Evolutionary conservation across 2,797 vertebrate genomes (phyloP).

Genomic region (Alca torda): DNA sequence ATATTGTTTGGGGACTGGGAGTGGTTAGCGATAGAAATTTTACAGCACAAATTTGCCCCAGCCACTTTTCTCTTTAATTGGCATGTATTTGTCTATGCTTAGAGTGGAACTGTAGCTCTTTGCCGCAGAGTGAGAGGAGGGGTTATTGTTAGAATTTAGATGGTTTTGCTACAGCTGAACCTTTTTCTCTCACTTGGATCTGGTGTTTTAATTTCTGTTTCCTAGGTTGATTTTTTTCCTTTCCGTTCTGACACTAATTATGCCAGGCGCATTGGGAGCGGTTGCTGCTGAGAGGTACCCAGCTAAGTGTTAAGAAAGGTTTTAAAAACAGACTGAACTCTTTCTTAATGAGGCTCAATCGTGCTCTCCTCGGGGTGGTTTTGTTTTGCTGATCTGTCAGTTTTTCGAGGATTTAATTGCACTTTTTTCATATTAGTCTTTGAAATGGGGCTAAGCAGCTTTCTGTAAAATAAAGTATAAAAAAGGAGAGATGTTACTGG

Average conservation of each 20-base stretch:
- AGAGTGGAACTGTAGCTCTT: not conserved
- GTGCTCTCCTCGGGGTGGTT: conserved; percentile 78
- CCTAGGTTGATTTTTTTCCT: conserved; percentile 68
- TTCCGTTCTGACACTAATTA: conserved; percentile 78
- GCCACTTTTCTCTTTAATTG: conserved; percentile 1
- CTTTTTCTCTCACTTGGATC: conserved; percentile 29
- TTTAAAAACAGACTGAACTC: conserved; percentile 81
- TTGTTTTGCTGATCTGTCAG: conserved; percentile 82
- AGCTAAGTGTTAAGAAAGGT: conserved; percentile 79
- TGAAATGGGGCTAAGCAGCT: conserved; percentile 73
- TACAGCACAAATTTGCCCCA: conserved; percentile 27
- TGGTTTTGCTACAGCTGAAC: conserved; percentile 36
- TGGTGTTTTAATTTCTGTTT: conserved; percentile 73
- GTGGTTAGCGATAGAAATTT: conserved; percentile 25
- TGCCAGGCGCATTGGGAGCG: conserved; percentile 68
- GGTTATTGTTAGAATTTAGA: conserved; percentile 50
- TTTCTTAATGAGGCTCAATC: conserved; percentile 77
- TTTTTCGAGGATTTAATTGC: conserved; percentile 80
- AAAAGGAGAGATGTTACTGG: conserved; percentile 49
- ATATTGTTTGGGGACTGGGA: conserved; percentile 40
- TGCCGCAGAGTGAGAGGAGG: not conserved
- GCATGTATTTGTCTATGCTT: not conserved
- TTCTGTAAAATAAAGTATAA: conserved; percentile 63
- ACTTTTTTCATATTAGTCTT: conserved; percentile 78
- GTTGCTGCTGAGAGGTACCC: conserved; percentile 75